These are phyloP conservation scores for Drosophila kokeensis DNA, from an alignment of 2,888 invertebrate genomes.

Conservation along the genomic window DNA sequence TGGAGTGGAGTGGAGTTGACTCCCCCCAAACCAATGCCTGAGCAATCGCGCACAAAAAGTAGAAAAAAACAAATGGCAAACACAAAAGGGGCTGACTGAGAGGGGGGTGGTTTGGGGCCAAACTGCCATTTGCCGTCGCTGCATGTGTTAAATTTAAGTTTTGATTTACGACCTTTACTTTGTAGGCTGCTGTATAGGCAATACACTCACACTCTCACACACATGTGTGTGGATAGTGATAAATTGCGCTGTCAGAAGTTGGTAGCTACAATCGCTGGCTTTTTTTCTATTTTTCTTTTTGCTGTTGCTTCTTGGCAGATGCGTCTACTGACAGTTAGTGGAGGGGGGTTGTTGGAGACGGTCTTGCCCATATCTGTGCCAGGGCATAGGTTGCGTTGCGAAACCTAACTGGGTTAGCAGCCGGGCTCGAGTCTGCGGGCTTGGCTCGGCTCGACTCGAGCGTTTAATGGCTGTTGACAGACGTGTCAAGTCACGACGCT, in stretches of 20 bases:
- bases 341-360: not conserved
- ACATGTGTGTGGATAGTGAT: conserved; percentile 72
- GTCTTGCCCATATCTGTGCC: conserved; percentile 62
- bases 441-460: conserved; percentile 38
- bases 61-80: conserved; percentile 60
- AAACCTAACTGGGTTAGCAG: conserved; percentile 75
- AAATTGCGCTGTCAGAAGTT: conserved; percentile 84
- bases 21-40: conserved; percentile 1
- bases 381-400: conserved; percentile 64
- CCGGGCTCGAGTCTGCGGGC: conserved; percentile 48
- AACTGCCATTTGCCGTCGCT: conserved; percentile 76
- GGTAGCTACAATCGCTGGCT: conserved; percentile 75
- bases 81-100: conserved; percentile 57
- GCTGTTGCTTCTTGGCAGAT: conserved; percentile 43
- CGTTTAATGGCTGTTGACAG: conserved; percentile 83
- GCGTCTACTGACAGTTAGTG: conserved; percentile 38
- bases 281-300: conserved; percentile 1
- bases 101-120: not conserved
- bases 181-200: conserved; percentile 76
- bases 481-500: conserved; percentile 73
- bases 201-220: conserved; percentile 39
- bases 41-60: conserved; percentile 22
- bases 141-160: conserved; percentile 82
- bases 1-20: not conserved
- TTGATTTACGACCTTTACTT: conserved; percentile 82